Conservation (phyloP, 2,797 vertebrate genomes). For the Pantherophis alleghaniensis region DNA sequence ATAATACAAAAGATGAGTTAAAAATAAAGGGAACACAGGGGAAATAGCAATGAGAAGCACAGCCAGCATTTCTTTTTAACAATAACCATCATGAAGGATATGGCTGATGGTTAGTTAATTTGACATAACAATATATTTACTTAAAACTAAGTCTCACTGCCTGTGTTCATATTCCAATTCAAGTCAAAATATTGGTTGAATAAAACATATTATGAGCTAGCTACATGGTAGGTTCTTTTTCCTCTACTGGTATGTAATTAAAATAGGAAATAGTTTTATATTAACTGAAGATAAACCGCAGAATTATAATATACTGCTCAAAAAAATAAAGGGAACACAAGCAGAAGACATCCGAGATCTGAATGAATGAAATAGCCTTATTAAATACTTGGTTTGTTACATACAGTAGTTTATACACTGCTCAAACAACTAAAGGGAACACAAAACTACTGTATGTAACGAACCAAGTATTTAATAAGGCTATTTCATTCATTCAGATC, state of each 20-base stretch:
- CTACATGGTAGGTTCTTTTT: background rate
- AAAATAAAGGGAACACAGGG: background rate
- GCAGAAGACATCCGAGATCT: no score
- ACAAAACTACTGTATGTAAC: no score
- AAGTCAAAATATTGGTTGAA: background rate
- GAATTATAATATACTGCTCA: background rate
- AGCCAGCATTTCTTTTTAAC: background rate
- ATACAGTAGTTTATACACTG: no score
- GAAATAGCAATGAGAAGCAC: background rate
- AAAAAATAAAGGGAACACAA: no score
- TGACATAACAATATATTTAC: background rate
- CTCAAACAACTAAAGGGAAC: no score
- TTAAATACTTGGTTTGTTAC: no score
- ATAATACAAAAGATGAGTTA: background rate
- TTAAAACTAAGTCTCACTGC: background rate
- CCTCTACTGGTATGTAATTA: background rate
- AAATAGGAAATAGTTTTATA: background rate
- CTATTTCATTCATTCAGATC: no score
- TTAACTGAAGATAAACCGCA: background rate
- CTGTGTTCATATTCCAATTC: background rate
- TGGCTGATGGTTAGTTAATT: background rate
- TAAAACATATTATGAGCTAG: background rate
- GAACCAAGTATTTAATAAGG: no score
- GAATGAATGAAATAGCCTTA: no score
- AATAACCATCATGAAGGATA: background rate